Evolutionary conservation across 1,140 invertebrate genomes (phyloP).

Genomic region (Euwallacea similis): DNA sequence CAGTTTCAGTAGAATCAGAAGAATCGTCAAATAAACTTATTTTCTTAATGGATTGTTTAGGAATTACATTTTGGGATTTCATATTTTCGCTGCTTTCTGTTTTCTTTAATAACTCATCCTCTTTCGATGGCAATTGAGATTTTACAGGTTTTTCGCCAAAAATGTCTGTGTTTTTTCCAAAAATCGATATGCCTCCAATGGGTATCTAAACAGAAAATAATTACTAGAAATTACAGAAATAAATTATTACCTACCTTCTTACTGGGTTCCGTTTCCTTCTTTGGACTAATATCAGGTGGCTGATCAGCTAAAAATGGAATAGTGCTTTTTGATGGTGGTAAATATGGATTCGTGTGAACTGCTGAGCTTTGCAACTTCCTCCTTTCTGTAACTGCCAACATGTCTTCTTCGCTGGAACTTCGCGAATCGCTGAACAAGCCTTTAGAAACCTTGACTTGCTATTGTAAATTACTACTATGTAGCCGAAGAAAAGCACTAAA

Average conservation of each 20-base stretch:
- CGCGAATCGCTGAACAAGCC: conserved; percentile 32
- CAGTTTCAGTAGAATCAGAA: not conserved
- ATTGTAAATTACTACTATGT: not conserved
- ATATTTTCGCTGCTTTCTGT: too few species aligned
- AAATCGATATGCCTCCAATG: conserved; percentile 58
- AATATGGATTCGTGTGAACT: conserved; percentile 51
- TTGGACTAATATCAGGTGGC: conserved; percentile 38
- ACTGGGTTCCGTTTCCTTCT: conserved; percentile 23
- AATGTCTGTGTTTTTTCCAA: conserved; percentile 52
- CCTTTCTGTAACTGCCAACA: conserved; percentile 40
- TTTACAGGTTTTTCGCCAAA: conserved; percentile 25
- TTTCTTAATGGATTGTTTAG: conserved; percentile 3
- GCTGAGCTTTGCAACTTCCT: conserved; percentile 17
- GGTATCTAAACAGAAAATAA: conserved; percentile 58
- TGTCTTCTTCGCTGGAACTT: conserved; percentile 46
- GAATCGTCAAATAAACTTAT: conserved; percentile 36
- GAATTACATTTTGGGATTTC: too few species aligned
- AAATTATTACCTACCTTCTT: conserved; percentile 40
- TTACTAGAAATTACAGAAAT: conserved; percentile 14
- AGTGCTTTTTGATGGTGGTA: conserved; percentile 43
- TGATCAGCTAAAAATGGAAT: conserved; percentile 44
- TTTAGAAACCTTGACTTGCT: not conserved
- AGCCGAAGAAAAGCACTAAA: too few species aligned
- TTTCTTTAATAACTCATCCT: not conserved
- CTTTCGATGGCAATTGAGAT: conserved; percentile 1